Conservation (phyloP, 2,888 invertebrate species). For the Eristalis arbustorum region DNA sequence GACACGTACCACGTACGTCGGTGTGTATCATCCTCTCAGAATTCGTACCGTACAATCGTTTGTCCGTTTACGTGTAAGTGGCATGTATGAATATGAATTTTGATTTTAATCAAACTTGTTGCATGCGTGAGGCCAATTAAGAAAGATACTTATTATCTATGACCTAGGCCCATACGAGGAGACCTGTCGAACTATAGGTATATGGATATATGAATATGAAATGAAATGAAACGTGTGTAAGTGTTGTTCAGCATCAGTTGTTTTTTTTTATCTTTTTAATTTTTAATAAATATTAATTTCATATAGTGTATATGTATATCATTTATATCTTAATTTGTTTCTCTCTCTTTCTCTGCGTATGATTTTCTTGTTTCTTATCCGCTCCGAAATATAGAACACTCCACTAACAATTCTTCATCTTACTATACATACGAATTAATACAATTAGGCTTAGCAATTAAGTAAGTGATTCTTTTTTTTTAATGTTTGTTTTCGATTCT, state of each 20-base stretch:
- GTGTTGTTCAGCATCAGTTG: slow-evolving; percentile 51
- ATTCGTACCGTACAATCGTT: no score
- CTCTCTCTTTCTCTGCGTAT: background rate
- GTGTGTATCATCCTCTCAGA: background rate
- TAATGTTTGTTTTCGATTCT: background rate
- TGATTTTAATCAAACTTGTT: slow-evolving; percentile 49
- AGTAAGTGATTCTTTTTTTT: slow-evolving; percentile 29
- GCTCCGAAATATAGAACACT: slow-evolving; percentile 7
- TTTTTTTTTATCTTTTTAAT: slow-evolving; percentile 4
- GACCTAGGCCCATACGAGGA: background rate
- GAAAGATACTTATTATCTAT: background rate
- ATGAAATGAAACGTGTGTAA: slow-evolving; percentile 30
- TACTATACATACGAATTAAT: slow-evolving; percentile 46
- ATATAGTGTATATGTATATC: slow-evolving; percentile 2
- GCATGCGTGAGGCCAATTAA: slow-evolving; percentile 39
- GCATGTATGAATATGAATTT: slow-evolving; percentile 26
- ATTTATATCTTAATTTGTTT: slow-evolving; percentile 24
- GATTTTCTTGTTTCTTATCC: background rate
- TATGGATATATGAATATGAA: slow-evolving; percentile 9
- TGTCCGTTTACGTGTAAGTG: background rate
- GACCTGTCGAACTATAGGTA: background rate
- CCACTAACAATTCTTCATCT: slow-evolving; percentile 19
- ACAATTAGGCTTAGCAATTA: slow-evolving; percentile 59
- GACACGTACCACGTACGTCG: no score
- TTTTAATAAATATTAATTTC: slow-evolving; percentile 64